phyloP scores from a whole-genome alignment of 2,888 invertebrate species.

The Leptodirus hochenwartii region DNA sequence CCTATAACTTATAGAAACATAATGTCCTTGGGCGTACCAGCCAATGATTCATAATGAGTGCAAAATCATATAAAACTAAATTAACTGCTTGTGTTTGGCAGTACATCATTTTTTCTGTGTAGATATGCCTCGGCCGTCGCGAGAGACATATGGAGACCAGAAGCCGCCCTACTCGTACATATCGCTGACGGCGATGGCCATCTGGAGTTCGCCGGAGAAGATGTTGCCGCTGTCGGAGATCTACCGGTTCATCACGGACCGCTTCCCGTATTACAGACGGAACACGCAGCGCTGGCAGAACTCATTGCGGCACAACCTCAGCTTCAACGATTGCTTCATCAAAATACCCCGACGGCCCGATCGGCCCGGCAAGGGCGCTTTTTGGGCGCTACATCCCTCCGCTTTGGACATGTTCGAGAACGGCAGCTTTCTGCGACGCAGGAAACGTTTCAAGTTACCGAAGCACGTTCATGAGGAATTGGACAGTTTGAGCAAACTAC shows the following conservation, averaged over 20 bases:
- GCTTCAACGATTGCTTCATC: slow-evolving; percentile 65
- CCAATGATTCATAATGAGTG: no score
- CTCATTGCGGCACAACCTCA: slow-evolving; percentile 47
- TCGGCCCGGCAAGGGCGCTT: slow-evolving; percentile 59
- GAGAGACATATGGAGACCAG: slow-evolving; percentile 90
- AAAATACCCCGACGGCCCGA: slow-evolving; percentile 53
- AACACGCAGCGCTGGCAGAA: slow-evolving; percentile 61
- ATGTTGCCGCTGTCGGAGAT: slow-evolving; percentile 77
- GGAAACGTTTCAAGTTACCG: slow-evolving; percentile 63
- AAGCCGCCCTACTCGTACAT: slow-evolving; percentile 98
- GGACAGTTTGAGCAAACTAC: slow-evolving; percentile 38
- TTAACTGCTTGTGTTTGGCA: no score
- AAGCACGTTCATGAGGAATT: slow-evolving; percentile 42
- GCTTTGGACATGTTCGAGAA: slow-evolving; percentile 71
- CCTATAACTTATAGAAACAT: no score
- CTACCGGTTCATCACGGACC: slow-evolving; percentile 80
- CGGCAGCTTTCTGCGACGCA: slow-evolving; percentile 53
- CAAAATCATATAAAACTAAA: no score
- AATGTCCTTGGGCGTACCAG: no score
- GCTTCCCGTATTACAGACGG: slow-evolving; percentile 64
- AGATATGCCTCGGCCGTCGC: slow-evolving; percentile 79
- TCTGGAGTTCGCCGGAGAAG: slow-evolving; percentile 88
- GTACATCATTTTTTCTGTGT: slow-evolving; percentile 5
- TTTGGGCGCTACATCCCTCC: slow-evolving; percentile 60
- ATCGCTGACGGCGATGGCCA: slow-evolving; percentile 94